Evolutionary conservation across 2,113 vertebrate genomes (phyloP).

Genomic region (Gyps fulvus): DNA sequence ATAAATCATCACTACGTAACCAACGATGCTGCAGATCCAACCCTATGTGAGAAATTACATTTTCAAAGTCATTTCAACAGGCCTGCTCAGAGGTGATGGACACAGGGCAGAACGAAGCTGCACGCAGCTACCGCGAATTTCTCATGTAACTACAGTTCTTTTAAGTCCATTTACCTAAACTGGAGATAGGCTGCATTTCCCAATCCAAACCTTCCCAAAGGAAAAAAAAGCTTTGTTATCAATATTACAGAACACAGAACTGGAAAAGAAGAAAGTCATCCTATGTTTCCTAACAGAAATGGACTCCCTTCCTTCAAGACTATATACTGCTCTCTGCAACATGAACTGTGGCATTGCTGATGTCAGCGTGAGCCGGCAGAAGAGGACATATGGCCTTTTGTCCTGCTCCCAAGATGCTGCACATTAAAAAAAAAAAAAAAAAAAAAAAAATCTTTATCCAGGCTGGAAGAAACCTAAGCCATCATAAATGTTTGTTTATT

Average conservation of each 20-base stretch:
- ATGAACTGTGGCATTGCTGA: neutral
- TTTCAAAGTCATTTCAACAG: neutral
- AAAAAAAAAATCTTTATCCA: neutral
- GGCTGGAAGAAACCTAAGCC: constrained; percentile 8
- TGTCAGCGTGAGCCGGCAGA: neutral
- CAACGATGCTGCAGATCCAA: neutral
- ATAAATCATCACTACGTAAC: neutral
- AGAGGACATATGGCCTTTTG: constrained; percentile 39
- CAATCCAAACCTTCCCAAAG: neutral
- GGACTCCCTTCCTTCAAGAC: neutral
- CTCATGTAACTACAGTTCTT: neutral
- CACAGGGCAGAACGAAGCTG: fast-evolving
- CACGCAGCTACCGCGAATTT: neutral
- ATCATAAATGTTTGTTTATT: neutral
- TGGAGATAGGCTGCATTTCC: neutral
- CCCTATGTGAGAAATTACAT: neutral
- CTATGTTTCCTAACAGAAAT: neutral
- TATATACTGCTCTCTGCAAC: neutral
- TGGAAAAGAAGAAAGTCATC: neutral
- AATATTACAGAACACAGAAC: neutral
- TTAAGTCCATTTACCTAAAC: neutral
- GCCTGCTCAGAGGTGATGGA: neutral
- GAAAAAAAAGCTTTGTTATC: neutral
- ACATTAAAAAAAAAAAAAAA: neutral
- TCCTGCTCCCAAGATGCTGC: neutral